These are phyloP conservation scores for Pemphigus obesinymphae DNA, from an alignment of 1,140 invertebrate species.

Conservation along the genomic window DNA sequence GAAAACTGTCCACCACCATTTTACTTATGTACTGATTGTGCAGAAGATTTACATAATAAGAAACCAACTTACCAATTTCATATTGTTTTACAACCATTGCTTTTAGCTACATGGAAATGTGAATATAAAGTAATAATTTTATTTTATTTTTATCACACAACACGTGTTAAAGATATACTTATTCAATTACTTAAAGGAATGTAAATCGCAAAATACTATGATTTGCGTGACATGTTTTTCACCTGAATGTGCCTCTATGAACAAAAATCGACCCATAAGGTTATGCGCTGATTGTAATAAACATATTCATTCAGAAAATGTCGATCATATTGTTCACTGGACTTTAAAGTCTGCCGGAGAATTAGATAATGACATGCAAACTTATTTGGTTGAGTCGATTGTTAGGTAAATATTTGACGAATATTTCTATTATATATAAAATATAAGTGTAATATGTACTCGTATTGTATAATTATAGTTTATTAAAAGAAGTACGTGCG, in stretches of 20 bases:
- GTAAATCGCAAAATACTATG: constrained; percentile 85
- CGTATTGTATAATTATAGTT: constrained; percentile 53
- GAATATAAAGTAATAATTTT: constrained; percentile 80
- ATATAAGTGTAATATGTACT: background rate
- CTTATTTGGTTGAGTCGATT: constrained; percentile 93
- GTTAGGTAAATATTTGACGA: constrained; percentile 64
- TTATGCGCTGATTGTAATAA: constrained; percentile 89
- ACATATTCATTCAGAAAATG: constrained; percentile 77
- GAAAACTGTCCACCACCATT: constrained; percentile 86
- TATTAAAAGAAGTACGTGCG: constrained; percentile 75
- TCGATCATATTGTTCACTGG: constrained; percentile 84
- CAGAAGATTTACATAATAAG: constrained; percentile 80
- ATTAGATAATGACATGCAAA: constrained; percentile 83
- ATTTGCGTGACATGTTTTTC: constrained; percentile 87
- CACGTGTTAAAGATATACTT: background rate
- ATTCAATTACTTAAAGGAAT: constrained; percentile 65
- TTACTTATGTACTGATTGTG: constrained; percentile 94
- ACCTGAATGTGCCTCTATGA: constrained; percentile 91
- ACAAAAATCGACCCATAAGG: constrained; percentile 90
- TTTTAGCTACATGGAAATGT: constrained; percentile 88
- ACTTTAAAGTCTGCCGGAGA: constrained; percentile 79
- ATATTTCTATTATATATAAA: background rate
- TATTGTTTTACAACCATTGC: constrained; percentile 90
- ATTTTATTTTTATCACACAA: too few species aligned
- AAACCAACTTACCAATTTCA: constrained; percentile 80